Conservation (phyloP, 2,797 vertebrate genomes). For the Notolabrus celidotus region DNA sequence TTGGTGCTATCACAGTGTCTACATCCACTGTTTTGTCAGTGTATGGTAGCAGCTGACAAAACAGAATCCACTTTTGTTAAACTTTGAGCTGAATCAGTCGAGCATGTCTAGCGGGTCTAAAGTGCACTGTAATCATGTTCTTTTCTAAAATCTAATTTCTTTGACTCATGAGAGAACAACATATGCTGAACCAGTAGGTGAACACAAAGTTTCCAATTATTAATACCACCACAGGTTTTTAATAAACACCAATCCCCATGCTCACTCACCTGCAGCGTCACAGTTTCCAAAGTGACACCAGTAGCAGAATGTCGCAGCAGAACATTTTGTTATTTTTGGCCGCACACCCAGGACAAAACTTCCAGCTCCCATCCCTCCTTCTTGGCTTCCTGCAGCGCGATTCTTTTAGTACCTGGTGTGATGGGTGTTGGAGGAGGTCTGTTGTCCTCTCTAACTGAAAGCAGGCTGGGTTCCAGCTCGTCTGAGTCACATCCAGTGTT, state of each 20-base stretch:
- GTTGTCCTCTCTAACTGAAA: conserved; percentile 42
- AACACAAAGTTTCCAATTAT: conserved; percentile 7
- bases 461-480: conserved; percentile 50
- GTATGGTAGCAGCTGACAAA: no score
- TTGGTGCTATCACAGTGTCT: no score
- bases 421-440: conserved; percentile 46
- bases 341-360: conserved; percentile 29
- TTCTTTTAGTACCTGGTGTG: conserved; percentile 49
- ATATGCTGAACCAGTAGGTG: background rate
- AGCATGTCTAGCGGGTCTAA: no score
- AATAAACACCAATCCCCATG: conserved; percentile 20
- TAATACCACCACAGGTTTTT: conserved; percentile 1
- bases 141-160: no score
- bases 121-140: no score
- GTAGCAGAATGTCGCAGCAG: conserved; percentile 20
- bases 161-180: conserved; percentile 7
- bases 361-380: conserved; percentile 34
- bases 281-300: conserved; percentile 25
- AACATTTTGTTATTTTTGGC: conserved; percentile 44
- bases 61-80: no score
- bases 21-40: no score
- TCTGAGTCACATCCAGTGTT: conserved; percentile 52
- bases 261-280: conserved; percentile 17
- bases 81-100: no score
- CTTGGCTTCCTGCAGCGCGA: conserved; percentile 41